Conservation (phyloP, 2,113 vertebrate species). For the Dasyprocta punctata region DNA sequence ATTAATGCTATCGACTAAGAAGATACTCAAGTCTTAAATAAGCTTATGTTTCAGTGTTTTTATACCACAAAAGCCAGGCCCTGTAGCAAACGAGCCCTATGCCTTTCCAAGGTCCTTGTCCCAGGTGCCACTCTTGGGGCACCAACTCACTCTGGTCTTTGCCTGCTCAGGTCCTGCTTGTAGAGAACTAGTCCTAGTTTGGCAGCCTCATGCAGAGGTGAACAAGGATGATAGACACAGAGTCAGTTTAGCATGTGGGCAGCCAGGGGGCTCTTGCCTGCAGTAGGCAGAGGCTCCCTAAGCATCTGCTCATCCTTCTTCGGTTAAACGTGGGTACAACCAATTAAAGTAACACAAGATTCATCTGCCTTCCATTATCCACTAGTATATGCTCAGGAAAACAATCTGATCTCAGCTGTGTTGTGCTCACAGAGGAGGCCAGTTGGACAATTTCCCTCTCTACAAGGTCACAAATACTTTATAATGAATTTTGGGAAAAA, state of each 20-base stretch:
- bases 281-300: background rate
- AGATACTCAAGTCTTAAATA: slow-evolving; percentile 31
- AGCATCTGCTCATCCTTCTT: background rate
- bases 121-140: background rate
- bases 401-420: background rate
- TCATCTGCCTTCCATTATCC: background rate
- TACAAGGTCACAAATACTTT: background rate
- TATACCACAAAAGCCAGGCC: slow-evolving; percentile 16
- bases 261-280: background rate
- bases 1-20: slow-evolving; percentile 18
- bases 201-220: too few species aligned
- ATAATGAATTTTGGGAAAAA: slow-evolving; percentile 10
- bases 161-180: background rate
- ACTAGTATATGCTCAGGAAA: background rate
- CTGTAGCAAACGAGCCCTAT: background rate
- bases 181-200: background rate
- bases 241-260: background rate
- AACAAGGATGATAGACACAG: background rate
- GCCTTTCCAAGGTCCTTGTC: background rate
- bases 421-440: background rate
- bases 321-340: background rate
- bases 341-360: background rate
- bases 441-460: background rate
- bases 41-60: slow-evolving; percentile 32
- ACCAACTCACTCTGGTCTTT: background rate